A percentile compares a stretch with the other conserved stretches of the same genome.
phyloP scores from a whole-genome alignment of 2,888 invertebrate species.

The Arctia plantaginis region DNA sequence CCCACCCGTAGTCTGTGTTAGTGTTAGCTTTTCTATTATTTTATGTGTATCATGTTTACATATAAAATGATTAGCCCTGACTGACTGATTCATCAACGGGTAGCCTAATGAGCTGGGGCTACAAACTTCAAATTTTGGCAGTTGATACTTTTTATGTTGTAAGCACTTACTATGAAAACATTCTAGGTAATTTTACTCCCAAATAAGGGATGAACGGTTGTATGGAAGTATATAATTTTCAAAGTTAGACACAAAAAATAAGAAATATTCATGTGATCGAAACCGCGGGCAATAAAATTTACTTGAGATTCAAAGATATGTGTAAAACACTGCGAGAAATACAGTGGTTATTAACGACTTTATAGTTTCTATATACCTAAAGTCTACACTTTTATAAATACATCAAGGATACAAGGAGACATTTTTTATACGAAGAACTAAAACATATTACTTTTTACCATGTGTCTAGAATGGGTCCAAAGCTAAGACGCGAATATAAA shows the following conservation, averaged over 20 bases:
- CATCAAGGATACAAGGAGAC: not conserved
- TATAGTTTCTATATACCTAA: not conserved
- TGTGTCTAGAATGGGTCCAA: constrained; percentile 32
- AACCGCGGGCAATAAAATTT: too few species aligned
- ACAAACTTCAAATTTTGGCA: not conserved
- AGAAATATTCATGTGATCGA: not conserved
- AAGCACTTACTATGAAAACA: too few species aligned
- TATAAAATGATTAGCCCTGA: too few species aligned
- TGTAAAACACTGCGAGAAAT: not conserved
- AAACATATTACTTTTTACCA: constrained; percentile 16
- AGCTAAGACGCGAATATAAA: constrained; percentile 38
- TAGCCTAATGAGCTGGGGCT: not conserved
- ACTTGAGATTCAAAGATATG: too few species aligned
- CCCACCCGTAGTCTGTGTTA: too few species aligned
- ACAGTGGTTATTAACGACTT: not conserved
- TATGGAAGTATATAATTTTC: not conserved
- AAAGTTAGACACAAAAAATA: not conserved
- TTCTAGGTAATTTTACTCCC: not conserved
- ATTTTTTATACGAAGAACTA: not conserved
- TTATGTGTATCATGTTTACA: too few species aligned
- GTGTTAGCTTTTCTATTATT: too few species aligned
- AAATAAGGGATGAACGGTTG: not conserved
- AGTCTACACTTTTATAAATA: too few species aligned
- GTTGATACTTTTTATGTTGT: not conserved
- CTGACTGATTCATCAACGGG: too few species aligned